These are phyloP conservation scores for Eubasilissa splendida DNA, from an alignment of 2,888 invertebrate species.

Conservation along the genomic window DNA sequence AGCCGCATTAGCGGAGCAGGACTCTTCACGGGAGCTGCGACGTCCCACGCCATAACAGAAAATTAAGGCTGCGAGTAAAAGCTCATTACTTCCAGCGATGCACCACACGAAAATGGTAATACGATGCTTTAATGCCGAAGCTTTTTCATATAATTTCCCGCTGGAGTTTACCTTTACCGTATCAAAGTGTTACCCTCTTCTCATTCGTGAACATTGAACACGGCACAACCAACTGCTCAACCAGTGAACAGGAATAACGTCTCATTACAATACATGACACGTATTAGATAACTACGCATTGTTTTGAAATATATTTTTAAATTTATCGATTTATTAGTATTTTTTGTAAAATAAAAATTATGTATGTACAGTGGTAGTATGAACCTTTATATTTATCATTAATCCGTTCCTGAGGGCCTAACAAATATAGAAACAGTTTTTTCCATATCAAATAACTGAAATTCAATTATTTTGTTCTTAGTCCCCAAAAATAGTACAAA, in stretches of 20 bases:
- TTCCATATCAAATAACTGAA: too few species aligned
- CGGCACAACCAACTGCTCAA: background rate
- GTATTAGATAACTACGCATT: too few species aligned
- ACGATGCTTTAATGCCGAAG: constrained; percentile 24
- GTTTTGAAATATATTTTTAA: too few species aligned
- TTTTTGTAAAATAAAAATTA: too few species aligned
- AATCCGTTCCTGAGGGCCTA: too few species aligned
- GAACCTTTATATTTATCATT: too few species aligned
- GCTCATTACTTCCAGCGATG: constrained; percentile 2
- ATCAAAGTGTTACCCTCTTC: constrained; percentile 4
- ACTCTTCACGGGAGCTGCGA: background rate
- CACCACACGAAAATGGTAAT: constrained; percentile 17
- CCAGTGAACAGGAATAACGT: background rate
- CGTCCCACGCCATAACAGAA: background rate
- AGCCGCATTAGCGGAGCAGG: background rate
- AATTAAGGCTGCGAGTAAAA: background rate
- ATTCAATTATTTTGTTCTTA: too few species aligned
- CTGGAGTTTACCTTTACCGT: background rate
- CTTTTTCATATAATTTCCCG: background rate
- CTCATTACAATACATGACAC: too few species aligned
- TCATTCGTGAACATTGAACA: background rate
- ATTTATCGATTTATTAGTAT: too few species aligned
- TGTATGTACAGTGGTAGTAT: too few species aligned
- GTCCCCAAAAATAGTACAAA: too few species aligned
- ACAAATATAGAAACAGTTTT: too few species aligned